These are phyloP conservation scores for Bombus confusus DNA, from an alignment of 1,140 invertebrate species.

Conservation along the genomic window DNA sequence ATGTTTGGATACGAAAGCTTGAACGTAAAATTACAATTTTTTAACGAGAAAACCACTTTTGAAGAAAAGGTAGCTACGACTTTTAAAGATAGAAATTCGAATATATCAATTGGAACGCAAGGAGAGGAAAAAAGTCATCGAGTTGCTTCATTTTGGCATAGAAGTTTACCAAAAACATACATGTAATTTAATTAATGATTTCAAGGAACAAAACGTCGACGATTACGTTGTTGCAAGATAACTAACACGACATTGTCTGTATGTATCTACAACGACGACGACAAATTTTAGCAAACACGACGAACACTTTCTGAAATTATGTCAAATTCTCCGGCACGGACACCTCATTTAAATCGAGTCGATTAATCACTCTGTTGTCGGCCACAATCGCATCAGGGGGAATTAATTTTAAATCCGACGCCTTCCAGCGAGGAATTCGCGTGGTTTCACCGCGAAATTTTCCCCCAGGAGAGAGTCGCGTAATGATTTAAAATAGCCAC, in stretches of 20 bases:
- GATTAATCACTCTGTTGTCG: slow-evolving; percentile 33
- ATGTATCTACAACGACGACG: background rate
- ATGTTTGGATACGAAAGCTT: background rate
- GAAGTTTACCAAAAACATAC: too few species aligned
- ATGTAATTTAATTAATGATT: too few species aligned
- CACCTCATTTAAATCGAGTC: slow-evolving; percentile 3
- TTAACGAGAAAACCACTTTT: background rate
- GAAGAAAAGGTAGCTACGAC: too few species aligned
- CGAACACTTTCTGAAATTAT: background rate
- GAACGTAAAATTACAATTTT: background rate
- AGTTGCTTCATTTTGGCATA: background rate
- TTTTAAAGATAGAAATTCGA: too few species aligned
- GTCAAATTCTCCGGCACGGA: background rate
- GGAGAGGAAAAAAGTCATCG: background rate
- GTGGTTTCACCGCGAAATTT: slow-evolving; percentile 6
- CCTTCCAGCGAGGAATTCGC: background rate
- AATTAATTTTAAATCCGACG: slow-evolving; percentile 43
- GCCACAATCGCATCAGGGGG: slow-evolving; percentile 19
- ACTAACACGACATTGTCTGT: background rate
- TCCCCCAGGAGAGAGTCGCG: too few species aligned
- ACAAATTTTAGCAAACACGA: background rate
- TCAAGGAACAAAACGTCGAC: too few species aligned
- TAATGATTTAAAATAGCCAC: slow-evolving; percentile 38
- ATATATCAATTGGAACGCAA: background rate
- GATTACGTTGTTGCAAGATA: background rate